Conservation (phyloP, 2,797 vertebrate genomes). For the Enteromius mattozi region DNA sequence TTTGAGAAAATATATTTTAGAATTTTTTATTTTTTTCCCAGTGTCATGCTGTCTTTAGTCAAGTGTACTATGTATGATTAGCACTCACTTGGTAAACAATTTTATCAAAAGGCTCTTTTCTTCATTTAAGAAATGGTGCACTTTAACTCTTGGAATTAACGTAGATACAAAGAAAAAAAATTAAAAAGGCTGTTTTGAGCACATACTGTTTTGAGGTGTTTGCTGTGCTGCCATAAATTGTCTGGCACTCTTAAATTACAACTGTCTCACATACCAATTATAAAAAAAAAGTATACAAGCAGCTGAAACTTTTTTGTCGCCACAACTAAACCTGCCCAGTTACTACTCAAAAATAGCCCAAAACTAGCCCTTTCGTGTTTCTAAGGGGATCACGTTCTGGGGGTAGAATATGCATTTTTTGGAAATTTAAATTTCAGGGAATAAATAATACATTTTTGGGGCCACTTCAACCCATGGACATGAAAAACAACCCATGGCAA, state of each 20-base stretch:
- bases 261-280: neutral
- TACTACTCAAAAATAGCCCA: no score
- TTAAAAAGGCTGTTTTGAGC: neutral
- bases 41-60: slow-evolving; percentile 12
- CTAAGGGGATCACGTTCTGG: no score
- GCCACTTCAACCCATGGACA: no score
- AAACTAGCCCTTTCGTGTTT: no score
- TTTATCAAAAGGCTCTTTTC: slow-evolving; percentile 22
- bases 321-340: no score
- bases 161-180: neutral
- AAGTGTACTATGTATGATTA: slow-evolving; percentile 16
- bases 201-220: slow-evolving; percentile 3
- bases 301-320: neutral
- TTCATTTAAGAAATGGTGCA: neutral
- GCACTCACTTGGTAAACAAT: neutral
- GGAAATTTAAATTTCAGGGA: no score
- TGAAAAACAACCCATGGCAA: no score
- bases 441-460: no score
- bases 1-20: neutral
- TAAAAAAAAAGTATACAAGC: no score
- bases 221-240: neutral
- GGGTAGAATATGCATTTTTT: no score
- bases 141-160: neutral
- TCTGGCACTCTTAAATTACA: neutral
- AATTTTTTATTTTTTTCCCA: neutral